Percentiles rank a stretch among this genome's conserved stretches.
phyloP scores from a whole-genome alignment of 2,888 invertebrate genomes.

The Lepidochitona cinerea region DNA sequence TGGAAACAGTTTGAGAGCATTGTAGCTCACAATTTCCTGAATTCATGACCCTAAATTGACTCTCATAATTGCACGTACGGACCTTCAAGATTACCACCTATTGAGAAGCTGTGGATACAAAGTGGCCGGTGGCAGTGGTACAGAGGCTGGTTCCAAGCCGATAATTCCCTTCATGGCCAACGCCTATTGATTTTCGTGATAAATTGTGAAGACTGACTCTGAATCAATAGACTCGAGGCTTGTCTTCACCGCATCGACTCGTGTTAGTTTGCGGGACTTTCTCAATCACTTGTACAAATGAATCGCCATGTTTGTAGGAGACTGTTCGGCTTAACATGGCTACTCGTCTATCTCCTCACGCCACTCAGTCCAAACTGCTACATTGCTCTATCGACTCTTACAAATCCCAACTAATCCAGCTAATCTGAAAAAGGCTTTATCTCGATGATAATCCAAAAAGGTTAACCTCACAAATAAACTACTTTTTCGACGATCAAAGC shows the following conservation, averaged over 20 bases:
- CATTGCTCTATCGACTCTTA: too few relatives aligned
- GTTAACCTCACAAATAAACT: too few relatives aligned
- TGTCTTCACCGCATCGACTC: neutral
- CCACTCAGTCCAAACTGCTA: too few relatives aligned
- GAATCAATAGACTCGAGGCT: neutral
- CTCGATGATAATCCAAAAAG: too few relatives aligned
- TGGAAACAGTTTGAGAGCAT: neutral
- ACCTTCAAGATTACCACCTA: neutral
- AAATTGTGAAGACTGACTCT: neutral
- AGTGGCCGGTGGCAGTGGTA: neutral
- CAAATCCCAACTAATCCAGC: too few relatives aligned
- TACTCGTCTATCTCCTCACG: too few relatives aligned
- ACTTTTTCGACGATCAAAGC: too few relatives aligned
- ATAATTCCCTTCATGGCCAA: neutral
- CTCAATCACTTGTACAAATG: conserved; percentile 3
- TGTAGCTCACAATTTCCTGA: conserved; percentile 3
- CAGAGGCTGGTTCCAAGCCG: neutral
- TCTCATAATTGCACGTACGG: conserved; percentile 7
- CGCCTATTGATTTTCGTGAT: conserved; percentile 4
- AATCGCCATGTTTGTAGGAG: too few relatives aligned
- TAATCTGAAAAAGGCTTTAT: too few relatives aligned
- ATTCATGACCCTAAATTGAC: neutral
- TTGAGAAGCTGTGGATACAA: neutral
- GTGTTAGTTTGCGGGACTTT: conserved; percentile 3
- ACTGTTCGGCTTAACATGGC: neutral